Base-by-base conservation (phyloP, 1,140 invertebrate species). In the Ostrea edulis region DNA sequence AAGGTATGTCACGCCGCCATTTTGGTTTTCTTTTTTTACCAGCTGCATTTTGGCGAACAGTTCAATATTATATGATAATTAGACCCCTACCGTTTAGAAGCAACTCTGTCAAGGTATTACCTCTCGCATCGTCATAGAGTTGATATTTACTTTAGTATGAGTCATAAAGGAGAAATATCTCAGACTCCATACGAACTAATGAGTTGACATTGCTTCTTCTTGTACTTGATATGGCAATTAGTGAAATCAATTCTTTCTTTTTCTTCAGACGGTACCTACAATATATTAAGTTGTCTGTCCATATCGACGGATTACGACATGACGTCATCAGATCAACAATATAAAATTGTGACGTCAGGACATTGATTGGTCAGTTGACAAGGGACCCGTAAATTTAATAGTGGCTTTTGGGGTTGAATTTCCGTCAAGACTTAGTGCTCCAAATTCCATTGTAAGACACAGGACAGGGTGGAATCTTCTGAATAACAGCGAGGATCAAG, bases 231-330 rank as follows among this genome's bases (percentile, higher is more conserved):
- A n/a, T n/a, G n/a, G n/a, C 12, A 20, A 9, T 25, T 22, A 71
- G 22, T 8, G 65, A 9, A 22, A 7, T 9, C 22, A 71, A 22
- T 71, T 9, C 8, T 25, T n/a, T n/a, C n/a, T 29, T 25, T 25
- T 58, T 82, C 87, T 94, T 68, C 91, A 96, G 96, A 93, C 82
- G 96, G 97, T 12, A 96, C 95, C 91, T 95, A 96, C 90, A 97
- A 97, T 93, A 96, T 97, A 90, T 97, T 97, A 14, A 97, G 97
- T 92, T 95, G 96, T 35, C 94, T 97, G 77, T 96, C 96, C 4
- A 97, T 98, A 71, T 96, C 95, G 11, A 97, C 96, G 2, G 97
- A 97, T 91, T 96, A 97, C 84, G 97, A 97, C 92, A 96, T 96
- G 90, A 96, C 96, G 86, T 97, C 96, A 53, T 95, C 96, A 7